Percentiles rank a stretch among this genome's conserved stretches.
These are phyloP conservation scores for Acanthiza pusilla DNA, from an alignment of 2,797 vertebrate genomes.

Conservation along the genomic window DNA sequence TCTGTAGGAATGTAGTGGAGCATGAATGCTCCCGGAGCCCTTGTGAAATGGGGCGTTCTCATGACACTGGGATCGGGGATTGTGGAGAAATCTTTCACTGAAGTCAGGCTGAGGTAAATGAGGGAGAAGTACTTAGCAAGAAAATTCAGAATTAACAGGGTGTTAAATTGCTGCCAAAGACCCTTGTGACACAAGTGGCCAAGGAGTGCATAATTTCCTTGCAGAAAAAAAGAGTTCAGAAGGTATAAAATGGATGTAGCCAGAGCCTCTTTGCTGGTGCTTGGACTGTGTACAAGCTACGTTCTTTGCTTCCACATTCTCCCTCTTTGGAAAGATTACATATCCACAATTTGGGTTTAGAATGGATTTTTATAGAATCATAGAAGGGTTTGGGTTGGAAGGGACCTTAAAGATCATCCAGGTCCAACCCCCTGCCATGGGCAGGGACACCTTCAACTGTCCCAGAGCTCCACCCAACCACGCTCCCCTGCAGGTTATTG, in stretches of 20 bases:
- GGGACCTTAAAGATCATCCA: too few species aligned
- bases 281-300: neutral
- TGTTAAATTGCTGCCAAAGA: neutral
- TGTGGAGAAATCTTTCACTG: neutral
- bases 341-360: neutral
- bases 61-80: neutral
- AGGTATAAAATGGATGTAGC: neutral
- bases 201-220: neutral
- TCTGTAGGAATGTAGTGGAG: neutral
- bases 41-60: neutral
- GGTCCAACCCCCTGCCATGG: neutral
- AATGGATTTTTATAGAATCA: neutral
- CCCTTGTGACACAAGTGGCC: neutral
- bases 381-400: neutral
- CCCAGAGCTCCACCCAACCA: neutral
- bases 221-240: neutral
- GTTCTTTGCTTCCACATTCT: neutral
- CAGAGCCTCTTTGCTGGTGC: neutral
- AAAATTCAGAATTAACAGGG: neutral
- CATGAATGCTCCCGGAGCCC: neutral
- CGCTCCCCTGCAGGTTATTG: neutral
- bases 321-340: neutral
- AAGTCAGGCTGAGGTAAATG: neutral
- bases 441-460: neutral
- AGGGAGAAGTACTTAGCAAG: neutral